Percentiles rank a stretch among this genome's conserved stretches.
These are phyloP conservation scores for Drosophila setifemur DNA, from an alignment of 1,140 invertebrate genomes.

Conservation along the genomic window DNA sequence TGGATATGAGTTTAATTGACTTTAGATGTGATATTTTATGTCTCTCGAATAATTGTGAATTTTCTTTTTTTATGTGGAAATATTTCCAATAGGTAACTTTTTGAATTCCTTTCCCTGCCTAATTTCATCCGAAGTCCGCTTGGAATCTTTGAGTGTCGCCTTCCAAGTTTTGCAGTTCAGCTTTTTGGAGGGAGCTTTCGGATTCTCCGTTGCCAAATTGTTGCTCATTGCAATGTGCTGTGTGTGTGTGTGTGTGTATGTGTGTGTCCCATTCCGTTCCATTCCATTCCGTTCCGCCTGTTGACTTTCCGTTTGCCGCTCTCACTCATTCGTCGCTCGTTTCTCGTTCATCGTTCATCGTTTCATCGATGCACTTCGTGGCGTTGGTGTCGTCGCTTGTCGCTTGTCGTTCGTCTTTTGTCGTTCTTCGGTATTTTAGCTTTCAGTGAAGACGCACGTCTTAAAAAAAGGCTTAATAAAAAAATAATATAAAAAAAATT, in stretches of 20 bases:
- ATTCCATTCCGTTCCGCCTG: constrained; percentile 34
- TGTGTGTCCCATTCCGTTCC: constrained; percentile 3
- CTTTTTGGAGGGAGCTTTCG: constrained; percentile 29
- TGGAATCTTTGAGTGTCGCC: not conserved
- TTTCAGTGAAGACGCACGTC: not conserved
- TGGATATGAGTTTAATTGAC: too few relatives aligned
- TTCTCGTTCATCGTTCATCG: too few relatives aligned
- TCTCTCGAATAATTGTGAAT: too few relatives aligned
- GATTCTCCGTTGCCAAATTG: constrained; percentile 54
- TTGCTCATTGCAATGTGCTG: constrained; percentile 34
- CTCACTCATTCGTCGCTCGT: constrained; percentile 16
- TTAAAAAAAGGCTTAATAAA: not conserved
- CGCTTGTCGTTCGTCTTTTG: constrained; percentile 9
- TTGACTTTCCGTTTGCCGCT: constrained; percentile 54
- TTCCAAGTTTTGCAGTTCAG: constrained; percentile 9
- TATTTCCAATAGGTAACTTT: too few relatives aligned
- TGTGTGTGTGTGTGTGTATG: not conserved
- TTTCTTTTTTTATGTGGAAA: too few relatives aligned
- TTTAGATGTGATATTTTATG: too few relatives aligned
- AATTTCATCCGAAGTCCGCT: not conserved
- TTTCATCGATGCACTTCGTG: constrained; percentile 40
- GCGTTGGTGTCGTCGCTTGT: constrained; percentile 31
- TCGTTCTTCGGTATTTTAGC: constrained; percentile 15
- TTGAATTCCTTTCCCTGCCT: too few relatives aligned
- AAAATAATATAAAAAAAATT: not conserved